Evolutionary conservation across 2,888 invertebrate species (phyloP).

Genomic region (Calameuta pallipes): DNA sequence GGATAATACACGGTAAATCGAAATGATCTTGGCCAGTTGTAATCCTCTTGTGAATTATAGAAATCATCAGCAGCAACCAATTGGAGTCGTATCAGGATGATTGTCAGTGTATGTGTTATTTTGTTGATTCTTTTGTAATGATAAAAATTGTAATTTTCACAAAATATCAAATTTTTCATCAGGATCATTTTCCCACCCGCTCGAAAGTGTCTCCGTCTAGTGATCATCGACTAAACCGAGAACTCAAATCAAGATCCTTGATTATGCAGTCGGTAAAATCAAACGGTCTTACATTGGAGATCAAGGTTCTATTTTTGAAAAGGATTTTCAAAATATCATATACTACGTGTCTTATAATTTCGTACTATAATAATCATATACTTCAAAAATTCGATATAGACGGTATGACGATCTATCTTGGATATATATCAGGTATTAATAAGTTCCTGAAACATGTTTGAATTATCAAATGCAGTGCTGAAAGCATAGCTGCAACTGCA

Average conservation of each 20-base stretch:
- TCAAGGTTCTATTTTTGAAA: constrained; percentile 12
- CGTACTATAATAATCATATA: not conserved
- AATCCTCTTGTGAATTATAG: not conserved
- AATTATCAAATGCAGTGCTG: not conserved
- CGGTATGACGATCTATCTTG: not conserved
- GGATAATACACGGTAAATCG: not conserved
- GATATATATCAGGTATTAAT: not conserved
- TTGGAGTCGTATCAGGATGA: not conserved
- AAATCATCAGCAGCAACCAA: not conserved
- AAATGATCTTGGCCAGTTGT: not conserved
- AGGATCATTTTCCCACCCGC: not conserved
- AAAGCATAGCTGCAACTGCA: not conserved
- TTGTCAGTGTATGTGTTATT: not conserved
- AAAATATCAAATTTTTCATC: not conserved
- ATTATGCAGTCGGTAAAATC: constrained; percentile 44
- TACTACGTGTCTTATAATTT: not conserved
- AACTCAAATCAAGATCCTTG: constrained; percentile 13
- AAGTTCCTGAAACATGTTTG: not conserved
- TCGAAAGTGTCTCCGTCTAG: constrained; percentile 59
- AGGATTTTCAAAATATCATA: not conserved
- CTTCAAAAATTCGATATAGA: not conserved
- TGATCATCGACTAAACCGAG: constrained; percentile 44
- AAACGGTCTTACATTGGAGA: constrained; percentile 17
- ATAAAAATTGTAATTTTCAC: not conserved
- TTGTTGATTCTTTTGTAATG: not conserved